These are phyloP conservation scores for Vidua macroura DNA, from an alignment of 2,113 vertebrate genomes.

Conservation along the genomic window DNA sequence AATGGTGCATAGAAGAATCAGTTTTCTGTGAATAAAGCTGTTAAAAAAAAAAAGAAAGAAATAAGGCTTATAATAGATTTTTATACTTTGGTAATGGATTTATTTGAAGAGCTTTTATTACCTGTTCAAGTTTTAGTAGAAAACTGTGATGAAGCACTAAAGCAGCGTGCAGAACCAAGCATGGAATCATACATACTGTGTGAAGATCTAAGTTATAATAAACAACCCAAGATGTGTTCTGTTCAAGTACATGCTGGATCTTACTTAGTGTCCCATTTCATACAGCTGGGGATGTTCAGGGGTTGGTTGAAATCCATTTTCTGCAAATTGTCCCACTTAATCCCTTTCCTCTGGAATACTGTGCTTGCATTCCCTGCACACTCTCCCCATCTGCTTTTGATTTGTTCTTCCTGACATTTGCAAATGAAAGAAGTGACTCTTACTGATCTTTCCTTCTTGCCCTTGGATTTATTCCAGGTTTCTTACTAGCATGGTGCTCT, in stretches of 20 bases:
- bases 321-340: slow-evolving; percentile 26
- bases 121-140: not conserved
- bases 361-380: not conserved
- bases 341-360: not conserved
- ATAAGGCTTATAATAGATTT: not conserved
- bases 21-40: not conserved
- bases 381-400: slow-evolving; percentile 19
- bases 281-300: not conserved
- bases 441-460: slow-evolving; percentile 2
- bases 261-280: not conserved
- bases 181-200: not conserved
- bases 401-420: slow-evolving; percentile 53
- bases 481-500: not conserved
- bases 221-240: not conserved
- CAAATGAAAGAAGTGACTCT: not conserved
- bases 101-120: not conserved
- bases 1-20: not conserved
- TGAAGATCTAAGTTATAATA: not conserved
- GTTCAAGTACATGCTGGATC: not conserved
- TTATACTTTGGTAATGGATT: not conserved
- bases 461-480: slow-evolving; percentile 29
- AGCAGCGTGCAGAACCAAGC: not conserved
- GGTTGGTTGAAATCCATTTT: slow-evolving; percentile 14
- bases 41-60: not conserved
- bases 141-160: not conserved